Evolutionary conservation across 37 sponge, comb jelly and placozoan genomes (phyloP).

Genomic region (Hexactinellida sp.): DNA sequence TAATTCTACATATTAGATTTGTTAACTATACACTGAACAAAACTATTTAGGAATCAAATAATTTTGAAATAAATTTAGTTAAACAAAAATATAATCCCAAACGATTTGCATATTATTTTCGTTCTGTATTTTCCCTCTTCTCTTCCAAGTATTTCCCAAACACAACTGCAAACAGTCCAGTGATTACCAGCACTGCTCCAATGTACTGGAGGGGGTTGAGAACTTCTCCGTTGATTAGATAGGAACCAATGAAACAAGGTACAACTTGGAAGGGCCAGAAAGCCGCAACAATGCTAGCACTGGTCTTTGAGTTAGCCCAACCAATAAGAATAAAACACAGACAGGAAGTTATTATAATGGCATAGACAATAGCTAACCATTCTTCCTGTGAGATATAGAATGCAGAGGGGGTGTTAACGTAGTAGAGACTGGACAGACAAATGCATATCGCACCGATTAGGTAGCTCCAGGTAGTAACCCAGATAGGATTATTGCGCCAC

Average conservation of each 20-base stretch:
- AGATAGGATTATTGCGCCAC: slow-evolving; percentile 46
- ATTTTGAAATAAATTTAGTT: too few species aligned
- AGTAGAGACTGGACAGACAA: slow-evolving; percentile 36
- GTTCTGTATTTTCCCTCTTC: background rate
- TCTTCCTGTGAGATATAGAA: slow-evolving; percentile 23
- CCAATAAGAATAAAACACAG: slow-evolving; percentile 68
- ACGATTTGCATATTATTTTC: too few species aligned
- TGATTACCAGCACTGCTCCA: slow-evolving; percentile 47
- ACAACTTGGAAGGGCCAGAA: slow-evolving; percentile 85
- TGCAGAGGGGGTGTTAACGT: slow-evolving; percentile 7
- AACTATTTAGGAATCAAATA: too few species aligned
- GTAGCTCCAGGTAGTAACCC: slow-evolving; percentile 51
- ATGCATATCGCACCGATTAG: slow-evolving; percentile 61
- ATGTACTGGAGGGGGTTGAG: slow-evolving; percentile 49
- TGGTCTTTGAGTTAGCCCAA: slow-evolving; percentile 56
- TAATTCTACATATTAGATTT: too few species aligned
- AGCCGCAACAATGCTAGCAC: slow-evolving; percentile 56
- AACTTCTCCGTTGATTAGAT: slow-evolving; percentile 32
- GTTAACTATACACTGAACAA: too few species aligned
- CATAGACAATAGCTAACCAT: slow-evolving; percentile 52
- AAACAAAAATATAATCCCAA: too few species aligned
- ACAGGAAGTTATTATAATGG: slow-evolving; percentile 58
- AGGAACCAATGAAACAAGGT: slow-evolving; percentile 26
- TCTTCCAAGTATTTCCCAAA: slow-evolving; percentile 40
- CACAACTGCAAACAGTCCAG: slow-evolving; percentile 51